Conservation (phyloP, 2,113 vertebrate genomes). For the Pluvianellus socialis region DNA sequence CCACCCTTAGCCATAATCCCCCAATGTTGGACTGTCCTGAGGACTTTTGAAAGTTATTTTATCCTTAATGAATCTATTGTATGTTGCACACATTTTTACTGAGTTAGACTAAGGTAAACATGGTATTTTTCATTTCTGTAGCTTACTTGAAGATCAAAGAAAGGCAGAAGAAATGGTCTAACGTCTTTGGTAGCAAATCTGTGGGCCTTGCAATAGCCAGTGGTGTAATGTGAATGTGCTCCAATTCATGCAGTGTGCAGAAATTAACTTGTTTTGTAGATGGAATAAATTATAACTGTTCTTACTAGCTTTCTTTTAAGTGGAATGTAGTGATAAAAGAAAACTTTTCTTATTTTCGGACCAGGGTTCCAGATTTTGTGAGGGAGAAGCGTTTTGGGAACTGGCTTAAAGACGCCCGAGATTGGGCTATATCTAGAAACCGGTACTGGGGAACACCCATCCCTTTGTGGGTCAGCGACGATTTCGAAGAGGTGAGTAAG, state of each 20-base stretch:
- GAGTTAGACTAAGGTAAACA: not conserved
- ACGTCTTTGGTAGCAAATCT: not conserved
- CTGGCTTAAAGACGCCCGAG: conserved; percentile 93
- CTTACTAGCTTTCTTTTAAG: not conserved
- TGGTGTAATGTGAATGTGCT: not conserved
- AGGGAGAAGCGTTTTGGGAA: conserved; percentile 96
- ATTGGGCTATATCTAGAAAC: conserved; percentile 96
- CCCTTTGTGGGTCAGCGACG: conserved; percentile 94
- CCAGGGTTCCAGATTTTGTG: conserved; percentile 96
- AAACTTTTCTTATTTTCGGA: not conserved
- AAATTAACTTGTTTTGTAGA: not conserved
- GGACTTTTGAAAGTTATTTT: not conserved
- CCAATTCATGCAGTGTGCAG: fast-evolving
- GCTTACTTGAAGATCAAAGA: not conserved
- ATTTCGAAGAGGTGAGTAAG: conserved; percentile 89
- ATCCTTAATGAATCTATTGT: not conserved
- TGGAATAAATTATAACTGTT: not conserved
- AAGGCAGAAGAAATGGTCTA: not conserved
- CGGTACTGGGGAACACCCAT: conserved; percentile 98
- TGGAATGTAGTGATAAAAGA: not conserved
- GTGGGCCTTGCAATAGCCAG: fast-evolving
- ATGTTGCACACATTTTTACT: not conserved
- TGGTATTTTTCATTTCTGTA: not conserved
- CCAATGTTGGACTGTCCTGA: fast-evolving
- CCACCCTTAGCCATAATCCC: not conserved